Percentiles rank a stretch among this genome's conserved stretches.
phyloP scores from a whole-genome alignment of 1,140 invertebrate genomes.

The Musca domestica region DNA sequence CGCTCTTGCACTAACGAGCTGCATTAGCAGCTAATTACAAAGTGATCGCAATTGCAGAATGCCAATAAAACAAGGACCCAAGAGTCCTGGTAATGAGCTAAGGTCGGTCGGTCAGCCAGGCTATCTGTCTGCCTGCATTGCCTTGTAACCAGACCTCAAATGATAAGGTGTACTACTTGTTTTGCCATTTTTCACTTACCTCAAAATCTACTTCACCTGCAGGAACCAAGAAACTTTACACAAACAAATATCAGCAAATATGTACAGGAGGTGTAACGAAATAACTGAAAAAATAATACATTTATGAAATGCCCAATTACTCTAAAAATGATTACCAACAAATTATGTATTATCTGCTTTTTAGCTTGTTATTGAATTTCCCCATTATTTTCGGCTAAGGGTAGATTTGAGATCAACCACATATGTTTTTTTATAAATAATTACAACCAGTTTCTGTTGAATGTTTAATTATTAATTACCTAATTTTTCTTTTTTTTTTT shows the following conservation, averaged over 20 bases:
- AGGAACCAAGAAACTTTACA: no score
- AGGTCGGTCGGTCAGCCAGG: no score
- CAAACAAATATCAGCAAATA: no score
- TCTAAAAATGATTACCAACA: slow-evolving; percentile 1
- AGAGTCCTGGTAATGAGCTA: no score
- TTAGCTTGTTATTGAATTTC: neutral
- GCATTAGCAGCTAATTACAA: slow-evolving; percentile 27
- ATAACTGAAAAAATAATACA: neutral
- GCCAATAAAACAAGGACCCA: neutral
- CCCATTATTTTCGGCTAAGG: neutral
- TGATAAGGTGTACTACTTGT: no score
- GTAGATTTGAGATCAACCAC: neutral
- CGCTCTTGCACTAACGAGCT: slow-evolving; percentile 24
- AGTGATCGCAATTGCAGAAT: slow-evolving; percentile 16
- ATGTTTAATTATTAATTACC: slow-evolving; percentile 7
- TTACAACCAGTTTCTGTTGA: neutral
- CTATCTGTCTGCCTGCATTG: no score
- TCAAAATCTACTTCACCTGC: no score
- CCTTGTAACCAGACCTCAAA: no score
- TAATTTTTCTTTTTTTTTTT: slow-evolving; percentile 12
- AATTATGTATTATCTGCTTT: slow-evolving; percentile 7
- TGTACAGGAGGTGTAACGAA: neutral
- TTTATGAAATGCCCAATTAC: neutral
- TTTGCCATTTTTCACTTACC: no score
- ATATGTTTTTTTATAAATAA: neutral